Conservation (phyloP, 2,113 vertebrate species). For the Sterna hirundo region DNA sequence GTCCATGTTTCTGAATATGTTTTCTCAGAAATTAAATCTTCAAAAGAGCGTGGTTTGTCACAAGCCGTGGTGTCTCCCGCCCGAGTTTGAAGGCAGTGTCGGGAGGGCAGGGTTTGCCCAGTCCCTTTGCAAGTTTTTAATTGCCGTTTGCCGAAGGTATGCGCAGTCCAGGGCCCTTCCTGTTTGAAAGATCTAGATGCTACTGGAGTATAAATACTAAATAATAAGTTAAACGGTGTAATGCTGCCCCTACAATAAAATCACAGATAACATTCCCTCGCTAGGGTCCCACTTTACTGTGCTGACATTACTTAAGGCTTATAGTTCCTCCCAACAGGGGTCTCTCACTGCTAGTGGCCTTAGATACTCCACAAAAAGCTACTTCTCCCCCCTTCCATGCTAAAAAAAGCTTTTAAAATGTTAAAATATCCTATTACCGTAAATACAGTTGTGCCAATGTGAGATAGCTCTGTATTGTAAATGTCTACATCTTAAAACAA, state of each 20-base stretch:
- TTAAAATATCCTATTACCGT: slow-evolving; percentile 2
- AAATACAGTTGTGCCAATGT: slow-evolving; percentile 25
- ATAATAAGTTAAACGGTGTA: background rate
- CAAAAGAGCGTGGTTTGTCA: background rate
- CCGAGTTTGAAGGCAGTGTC: background rate
- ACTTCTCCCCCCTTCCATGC: background rate
- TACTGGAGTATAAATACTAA: background rate
- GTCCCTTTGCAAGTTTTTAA: background rate
- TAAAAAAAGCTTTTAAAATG: slow-evolving; percentile 10
- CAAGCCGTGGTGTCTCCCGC: background rate
- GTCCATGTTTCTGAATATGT: background rate
- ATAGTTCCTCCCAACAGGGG: background rate
- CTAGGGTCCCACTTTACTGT: background rate
- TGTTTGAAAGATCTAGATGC: background rate
- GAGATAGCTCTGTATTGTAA: slow-evolving; percentile 35
- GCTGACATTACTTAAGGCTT: background rate
- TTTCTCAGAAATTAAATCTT: background rate
- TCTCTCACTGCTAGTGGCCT: background rate
- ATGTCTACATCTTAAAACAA: slow-evolving; percentile 54
- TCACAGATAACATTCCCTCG: background rate
- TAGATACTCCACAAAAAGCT: background rate
- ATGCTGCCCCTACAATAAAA: background rate
- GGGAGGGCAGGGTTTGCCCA: background rate
- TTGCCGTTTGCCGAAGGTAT: background rate
- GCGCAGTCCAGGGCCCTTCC: background rate